These are phyloP conservation scores for Capreolus pygargus DNA, from an alignment of 2,113 vertebrate genomes.

Conservation along the genomic window DNA sequence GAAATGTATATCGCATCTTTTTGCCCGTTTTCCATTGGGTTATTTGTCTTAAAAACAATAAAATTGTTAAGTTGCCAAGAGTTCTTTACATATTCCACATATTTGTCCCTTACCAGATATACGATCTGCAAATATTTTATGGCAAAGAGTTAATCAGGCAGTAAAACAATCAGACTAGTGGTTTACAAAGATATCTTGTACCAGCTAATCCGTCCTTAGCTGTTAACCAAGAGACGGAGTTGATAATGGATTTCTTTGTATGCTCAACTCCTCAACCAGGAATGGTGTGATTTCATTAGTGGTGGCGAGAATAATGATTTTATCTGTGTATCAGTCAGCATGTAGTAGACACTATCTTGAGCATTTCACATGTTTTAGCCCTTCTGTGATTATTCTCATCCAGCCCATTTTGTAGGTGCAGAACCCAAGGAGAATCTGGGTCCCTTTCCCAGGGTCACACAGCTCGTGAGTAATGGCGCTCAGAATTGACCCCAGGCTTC, in stretches of 20 bases:
- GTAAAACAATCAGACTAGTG: neutral
- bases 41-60: neutral
- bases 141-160: neutral
- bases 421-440: neutral
- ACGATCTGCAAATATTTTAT: neutral
- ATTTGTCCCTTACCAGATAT: neutral
- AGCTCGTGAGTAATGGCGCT: neutral
- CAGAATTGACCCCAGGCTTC: neutral
- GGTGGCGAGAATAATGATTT: neutral
- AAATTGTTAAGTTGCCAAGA: neutral
- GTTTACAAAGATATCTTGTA: neutral
- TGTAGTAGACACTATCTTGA: neutral
- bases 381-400: neutral
- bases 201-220: neutral
- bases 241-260: neutral
- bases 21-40: neutral
- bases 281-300: neutral
- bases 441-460: rapidly evolving
- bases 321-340: neutral
- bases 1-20: neutral
- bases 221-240: neutral
- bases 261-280: neutral
- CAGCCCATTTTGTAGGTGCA: neutral
- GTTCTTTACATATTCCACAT: neutral
- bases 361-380: neutral